These are phyloP conservation scores for Sprattus sprattus DNA, from an alignment of 2,113 vertebrate species.

Conservation along the genomic window DNA sequence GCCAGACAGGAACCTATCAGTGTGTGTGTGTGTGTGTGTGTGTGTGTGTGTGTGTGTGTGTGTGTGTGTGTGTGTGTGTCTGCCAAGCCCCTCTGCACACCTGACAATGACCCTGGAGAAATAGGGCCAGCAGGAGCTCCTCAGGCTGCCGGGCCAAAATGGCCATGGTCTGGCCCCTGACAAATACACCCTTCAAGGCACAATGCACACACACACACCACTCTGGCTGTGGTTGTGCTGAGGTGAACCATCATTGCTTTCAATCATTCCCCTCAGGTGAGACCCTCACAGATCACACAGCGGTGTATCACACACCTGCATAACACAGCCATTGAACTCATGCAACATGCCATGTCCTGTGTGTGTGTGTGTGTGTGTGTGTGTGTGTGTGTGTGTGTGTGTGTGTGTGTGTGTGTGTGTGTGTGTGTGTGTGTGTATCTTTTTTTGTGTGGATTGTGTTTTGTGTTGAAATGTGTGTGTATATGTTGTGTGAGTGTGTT, in stretches of 20 bases:
- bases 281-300: background rate
- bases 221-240: background rate
- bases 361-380: background rate
- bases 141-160: background rate
- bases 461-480: background rate
- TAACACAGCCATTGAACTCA: background rate
- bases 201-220: background rate
- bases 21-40: constrained; percentile 20
- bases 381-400: too few relatives aligned
- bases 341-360: background rate
- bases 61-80: constrained; percentile 16
- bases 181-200: background rate
- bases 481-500: background rate
- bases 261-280: background rate
- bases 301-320: background rate
- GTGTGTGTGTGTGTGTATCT: background rate
- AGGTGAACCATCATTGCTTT: background rate
- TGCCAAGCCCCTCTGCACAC: constrained; percentile 52
- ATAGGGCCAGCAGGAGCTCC: constrained; percentile 20
- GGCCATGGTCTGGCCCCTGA: background rate
- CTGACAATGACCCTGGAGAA: constrained; percentile 41
- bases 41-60: constrained; percentile 1
- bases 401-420: background rate
- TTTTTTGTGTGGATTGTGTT: constrained; percentile 3
- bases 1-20: constrained; percentile 55